A percentile compares a stretch with the other conserved stretches of the same genome.
These are phyloP conservation scores for Malthinus seriepunctatus DNA, from an alignment of 2,888 invertebrate genomes.

Conservation along the genomic window DNA sequence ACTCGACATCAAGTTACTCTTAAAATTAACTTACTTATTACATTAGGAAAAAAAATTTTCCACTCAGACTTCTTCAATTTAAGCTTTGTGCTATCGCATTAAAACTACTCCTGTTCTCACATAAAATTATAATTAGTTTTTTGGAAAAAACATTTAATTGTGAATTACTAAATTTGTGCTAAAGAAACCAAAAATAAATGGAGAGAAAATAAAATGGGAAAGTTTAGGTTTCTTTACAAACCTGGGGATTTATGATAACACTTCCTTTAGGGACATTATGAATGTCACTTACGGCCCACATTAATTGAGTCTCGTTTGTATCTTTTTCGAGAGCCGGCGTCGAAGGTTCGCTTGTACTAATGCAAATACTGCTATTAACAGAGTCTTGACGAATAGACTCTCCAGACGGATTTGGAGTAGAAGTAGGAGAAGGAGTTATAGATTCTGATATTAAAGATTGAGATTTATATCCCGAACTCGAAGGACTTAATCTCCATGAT, in stretches of 20 bases:
- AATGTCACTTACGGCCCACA: conserved; percentile 89
- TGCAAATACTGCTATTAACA: conserved; percentile 34
- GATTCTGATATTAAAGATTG: conserved; percentile 75
- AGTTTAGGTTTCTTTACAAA: conserved; percentile 39
- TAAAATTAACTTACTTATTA: no score
- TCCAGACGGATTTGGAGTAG: conserved; percentile 49
- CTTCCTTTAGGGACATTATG: conserved; percentile 85
- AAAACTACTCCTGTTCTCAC: no score
- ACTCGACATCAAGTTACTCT: no score
- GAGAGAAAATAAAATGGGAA: not conserved
- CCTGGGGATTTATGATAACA: conserved; percentile 84
- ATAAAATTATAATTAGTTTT: conserved; percentile 5
- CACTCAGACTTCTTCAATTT: no score
- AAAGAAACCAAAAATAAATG: not conserved
- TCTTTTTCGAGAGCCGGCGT: conserved; percentile 34
- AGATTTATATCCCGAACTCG: conserved; percentile 77
- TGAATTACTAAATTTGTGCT: not conserved
- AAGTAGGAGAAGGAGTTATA: conserved; percentile 78
- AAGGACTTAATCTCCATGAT: conserved; percentile 72
- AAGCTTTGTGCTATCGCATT: no score
- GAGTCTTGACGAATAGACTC: conserved; percentile 41
- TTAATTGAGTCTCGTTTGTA: conserved; percentile 58
- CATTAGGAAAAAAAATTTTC: no score
- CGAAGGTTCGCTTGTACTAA: conserved; percentile 39
- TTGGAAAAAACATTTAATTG: not conserved